Conservation (phyloP, 2,888 invertebrate genomes). For the Aquatica leii region DNA sequence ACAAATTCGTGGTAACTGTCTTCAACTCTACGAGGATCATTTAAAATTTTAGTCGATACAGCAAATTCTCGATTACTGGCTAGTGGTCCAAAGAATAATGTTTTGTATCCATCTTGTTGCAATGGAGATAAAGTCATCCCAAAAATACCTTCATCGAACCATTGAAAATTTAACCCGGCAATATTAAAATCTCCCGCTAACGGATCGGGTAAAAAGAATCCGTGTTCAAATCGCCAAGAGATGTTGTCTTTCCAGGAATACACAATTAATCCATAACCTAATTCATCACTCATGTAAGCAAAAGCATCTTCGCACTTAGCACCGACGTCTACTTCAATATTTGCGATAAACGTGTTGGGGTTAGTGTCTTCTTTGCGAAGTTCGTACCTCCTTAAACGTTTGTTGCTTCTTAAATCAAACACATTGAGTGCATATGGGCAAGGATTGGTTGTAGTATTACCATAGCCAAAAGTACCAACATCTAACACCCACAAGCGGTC, state of each 20-base stretch:
- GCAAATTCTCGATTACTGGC: conserved; percentile 81
- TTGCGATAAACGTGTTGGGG: conserved; percentile 83
- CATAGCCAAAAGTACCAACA: conserved; percentile 84
- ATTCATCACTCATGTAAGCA: conserved; percentile 83
- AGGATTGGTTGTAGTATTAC: conserved; percentile 75
- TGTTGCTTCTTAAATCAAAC: conserved; percentile 78
- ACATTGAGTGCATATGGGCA: conserved; percentile 83
- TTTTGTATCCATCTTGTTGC: conserved; percentile 72
- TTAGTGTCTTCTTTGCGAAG: conserved; percentile 78
- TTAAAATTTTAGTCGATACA: conserved; percentile 77
- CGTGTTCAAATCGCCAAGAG: conserved; percentile 82
- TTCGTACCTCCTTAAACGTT: conserved; percentile 71
- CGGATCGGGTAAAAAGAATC: conserved; percentile 84
- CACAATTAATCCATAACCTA: conserved; percentile 81
- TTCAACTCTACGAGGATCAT: conserved; percentile 72
- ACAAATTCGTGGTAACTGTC: conserved; percentile 77
- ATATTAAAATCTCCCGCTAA: conserved; percentile 80
- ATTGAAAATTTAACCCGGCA: conserved; percentile 84
- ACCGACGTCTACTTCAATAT: conserved; percentile 82
- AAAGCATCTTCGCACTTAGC: conserved; percentile 77
- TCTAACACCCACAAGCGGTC: conserved; percentile 85
- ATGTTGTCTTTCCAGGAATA: conserved; percentile 80
- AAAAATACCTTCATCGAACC: conserved; percentile 83
- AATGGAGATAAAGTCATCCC: conserved; percentile 71
- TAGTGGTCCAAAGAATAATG: conserved; percentile 80